A percentile compares a stretch with the other conserved stretches of the same genome.
phyloP scores from a whole-genome alignment of 2,888 invertebrate species.

The Rhagonycha fulva region DNA sequence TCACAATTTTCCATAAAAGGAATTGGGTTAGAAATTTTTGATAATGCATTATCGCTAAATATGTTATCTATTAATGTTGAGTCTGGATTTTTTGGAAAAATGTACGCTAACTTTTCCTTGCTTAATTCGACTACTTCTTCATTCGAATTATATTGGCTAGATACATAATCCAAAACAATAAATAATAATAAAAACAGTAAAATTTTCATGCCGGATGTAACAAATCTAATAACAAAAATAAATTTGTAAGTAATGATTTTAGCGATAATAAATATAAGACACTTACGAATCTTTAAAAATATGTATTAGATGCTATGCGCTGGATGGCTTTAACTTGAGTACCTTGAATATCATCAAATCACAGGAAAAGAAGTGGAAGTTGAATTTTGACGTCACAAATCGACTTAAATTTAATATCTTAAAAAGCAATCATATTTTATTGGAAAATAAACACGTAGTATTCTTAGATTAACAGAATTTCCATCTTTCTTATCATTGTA shows the following conservation, averaged over 20 bases:
- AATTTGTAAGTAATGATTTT: background rate
- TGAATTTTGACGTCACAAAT: conserved; percentile 19
- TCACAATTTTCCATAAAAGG: conserved; percentile 56
- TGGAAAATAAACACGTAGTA: background rate
- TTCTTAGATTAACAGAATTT: background rate
- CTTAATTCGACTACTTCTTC: no score
- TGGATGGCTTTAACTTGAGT: conserved; percentile 15
- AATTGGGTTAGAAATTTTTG: no score
- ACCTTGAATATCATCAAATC: conserved; percentile 19
- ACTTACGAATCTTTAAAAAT: background rate
- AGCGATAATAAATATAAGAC: background rate
- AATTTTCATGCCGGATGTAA: background rate
- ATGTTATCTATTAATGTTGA: no score
- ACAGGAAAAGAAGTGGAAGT: conserved; percentile 2
- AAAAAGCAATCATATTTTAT: background rate
- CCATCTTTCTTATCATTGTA: no score
- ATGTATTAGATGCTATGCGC: conserved; percentile 3
- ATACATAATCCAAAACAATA: background rate
- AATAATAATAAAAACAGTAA: background rate
- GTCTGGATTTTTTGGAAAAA: no score
- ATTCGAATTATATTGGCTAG: background rate
- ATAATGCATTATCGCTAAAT: no score
- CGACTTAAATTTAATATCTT: conserved; percentile 4
- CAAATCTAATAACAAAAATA: background rate
- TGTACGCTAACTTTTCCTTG: no score